These are phyloP conservation scores for Dyspetes luteomarginatus DNA, from an alignment of 2,888 invertebrate genomes.

Conservation along the genomic window DNA sequence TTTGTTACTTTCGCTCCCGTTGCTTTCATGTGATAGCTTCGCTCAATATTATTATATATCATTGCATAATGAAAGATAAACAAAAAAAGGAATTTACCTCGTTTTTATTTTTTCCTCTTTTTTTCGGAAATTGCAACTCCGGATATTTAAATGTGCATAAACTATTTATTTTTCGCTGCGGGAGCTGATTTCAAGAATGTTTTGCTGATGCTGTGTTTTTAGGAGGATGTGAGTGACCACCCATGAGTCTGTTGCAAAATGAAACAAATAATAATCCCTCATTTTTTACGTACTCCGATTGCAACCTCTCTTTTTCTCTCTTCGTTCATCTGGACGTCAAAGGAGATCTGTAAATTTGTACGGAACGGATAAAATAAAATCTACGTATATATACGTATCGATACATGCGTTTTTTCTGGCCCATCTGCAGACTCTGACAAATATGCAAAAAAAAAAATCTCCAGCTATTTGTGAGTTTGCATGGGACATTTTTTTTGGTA, in stretches of 20 bases:
- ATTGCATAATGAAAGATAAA: slow-evolving; percentile 26
- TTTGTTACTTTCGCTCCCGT: slow-evolving; percentile 57
- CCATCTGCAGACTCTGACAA: too few species aligned
- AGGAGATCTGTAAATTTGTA: background rate
- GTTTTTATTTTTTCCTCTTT: background rate
- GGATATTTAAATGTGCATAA: slow-evolving; percentile 12
- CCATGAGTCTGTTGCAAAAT: background rate
- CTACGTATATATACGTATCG: background rate
- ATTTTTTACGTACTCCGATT: background rate
- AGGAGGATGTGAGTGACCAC: background rate
- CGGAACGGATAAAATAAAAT: background rate
- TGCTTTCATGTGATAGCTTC: slow-evolving; percentile 4
- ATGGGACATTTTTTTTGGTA: too few species aligned
- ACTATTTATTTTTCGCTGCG: background rate
- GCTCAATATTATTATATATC: background rate
- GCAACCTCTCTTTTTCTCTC: background rate
- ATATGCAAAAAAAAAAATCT: too few species aligned
- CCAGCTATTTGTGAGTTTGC: too few species aligned
- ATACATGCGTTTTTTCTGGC: too few species aligned
- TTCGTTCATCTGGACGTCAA: background rate
- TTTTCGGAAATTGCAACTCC: background rate
- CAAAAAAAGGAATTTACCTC: background rate
- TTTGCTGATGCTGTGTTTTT: background rate
- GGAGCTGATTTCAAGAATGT: background rate
- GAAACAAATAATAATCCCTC: background rate